A percentile compares a stretch with the other conserved stretches of the same genome.
Evolutionary conservation across 2,113 vertebrate genomes (phyloP).

Genomic region (Gymnogyps californianus): DNA sequence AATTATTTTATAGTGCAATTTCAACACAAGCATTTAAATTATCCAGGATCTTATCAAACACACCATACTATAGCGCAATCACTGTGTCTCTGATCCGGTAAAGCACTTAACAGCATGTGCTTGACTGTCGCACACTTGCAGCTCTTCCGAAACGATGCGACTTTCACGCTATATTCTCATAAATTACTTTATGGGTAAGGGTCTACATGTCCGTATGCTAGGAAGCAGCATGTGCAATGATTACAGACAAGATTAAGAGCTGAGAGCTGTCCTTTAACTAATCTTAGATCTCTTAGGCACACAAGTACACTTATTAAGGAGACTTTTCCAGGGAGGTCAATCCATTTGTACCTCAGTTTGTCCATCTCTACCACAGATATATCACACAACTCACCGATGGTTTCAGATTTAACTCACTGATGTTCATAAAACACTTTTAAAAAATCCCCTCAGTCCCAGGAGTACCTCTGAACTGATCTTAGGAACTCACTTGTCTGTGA

Average conservation of each 20-base stretch:
- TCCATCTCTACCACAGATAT: not conserved
- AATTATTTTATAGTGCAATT: not conserved
- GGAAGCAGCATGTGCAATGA: not conserved
- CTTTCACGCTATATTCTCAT: not conserved
- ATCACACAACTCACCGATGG: accelerated
- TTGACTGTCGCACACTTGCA: not conserved
- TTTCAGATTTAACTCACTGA: not conserved
- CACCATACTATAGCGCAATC: not conserved
- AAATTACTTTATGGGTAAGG: not conserved
- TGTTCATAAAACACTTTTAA: not conserved
- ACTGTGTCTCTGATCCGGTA: not conserved
- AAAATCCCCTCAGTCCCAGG: not conserved
- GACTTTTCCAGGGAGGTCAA: not conserved
- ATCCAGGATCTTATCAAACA: not conserved
- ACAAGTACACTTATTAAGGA: not conserved
- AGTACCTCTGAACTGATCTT: not conserved
- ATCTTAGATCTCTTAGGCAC: not conserved
- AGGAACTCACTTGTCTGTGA: not conserved
- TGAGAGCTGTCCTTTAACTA: not conserved
- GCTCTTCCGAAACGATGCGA: not conserved
- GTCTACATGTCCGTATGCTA: not conserved
- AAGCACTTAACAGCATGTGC: not conserved
- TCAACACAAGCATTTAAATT: not conserved
- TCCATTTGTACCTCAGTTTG: not conserved
- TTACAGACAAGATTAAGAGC: not conserved